Conservation (phyloP, 2,113 vertebrate genomes). For the Heterochromis multidens region DNA sequence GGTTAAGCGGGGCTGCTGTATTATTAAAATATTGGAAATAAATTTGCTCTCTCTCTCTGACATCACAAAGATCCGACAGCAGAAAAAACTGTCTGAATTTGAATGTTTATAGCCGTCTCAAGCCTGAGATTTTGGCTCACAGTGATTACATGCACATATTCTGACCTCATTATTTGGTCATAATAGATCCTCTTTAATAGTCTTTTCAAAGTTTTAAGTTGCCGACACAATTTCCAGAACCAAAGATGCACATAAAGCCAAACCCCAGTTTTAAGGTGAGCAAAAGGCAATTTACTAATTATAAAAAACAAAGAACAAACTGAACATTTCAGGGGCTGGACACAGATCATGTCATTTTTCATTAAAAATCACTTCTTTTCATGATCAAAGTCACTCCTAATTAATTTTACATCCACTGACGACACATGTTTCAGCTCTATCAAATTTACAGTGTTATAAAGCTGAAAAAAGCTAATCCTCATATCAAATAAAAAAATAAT, state of each 20-base stretch:
- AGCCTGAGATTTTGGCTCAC: background rate
- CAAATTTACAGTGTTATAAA: background rate
- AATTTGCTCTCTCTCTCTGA: background rate
- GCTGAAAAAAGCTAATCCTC: background rate
- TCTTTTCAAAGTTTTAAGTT: background rate
- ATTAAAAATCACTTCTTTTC: background rate
- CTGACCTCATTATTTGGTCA: no score
- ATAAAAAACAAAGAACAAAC: no score
- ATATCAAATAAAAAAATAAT: no score
- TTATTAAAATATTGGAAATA: background rate
- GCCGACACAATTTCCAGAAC: background rate
- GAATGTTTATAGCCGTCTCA: background rate
- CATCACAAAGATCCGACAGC: background rate
- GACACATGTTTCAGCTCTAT: background rate
- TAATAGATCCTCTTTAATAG: no score
- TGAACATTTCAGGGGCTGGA: background rate
- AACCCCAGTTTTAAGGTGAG: no score
- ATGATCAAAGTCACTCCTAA: background rate
- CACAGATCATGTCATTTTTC: background rate
- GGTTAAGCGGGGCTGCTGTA: background rate
- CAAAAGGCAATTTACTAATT: no score
- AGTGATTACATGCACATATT: background rate
- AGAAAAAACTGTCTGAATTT: background rate
- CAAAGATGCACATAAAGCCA: no score
- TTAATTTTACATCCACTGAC: background rate